Conservation (phyloP, 1,140 invertebrate genomes). For the Caerostris extrusa region DNA sequence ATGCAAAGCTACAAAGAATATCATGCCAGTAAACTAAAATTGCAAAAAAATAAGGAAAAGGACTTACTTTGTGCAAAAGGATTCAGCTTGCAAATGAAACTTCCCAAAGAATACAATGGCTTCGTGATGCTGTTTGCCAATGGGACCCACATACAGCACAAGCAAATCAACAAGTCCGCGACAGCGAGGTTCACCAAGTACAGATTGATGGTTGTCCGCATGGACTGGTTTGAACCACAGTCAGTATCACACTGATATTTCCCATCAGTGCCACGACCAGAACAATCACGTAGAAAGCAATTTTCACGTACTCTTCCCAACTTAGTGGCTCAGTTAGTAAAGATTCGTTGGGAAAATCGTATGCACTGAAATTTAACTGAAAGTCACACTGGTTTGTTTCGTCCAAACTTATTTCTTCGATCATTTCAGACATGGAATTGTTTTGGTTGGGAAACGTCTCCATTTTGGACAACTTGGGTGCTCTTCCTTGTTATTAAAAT, state of each 20-base stretch:
- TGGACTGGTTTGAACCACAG: conserved; percentile 82
- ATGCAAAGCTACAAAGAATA: too few species aligned
- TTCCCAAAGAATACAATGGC: conserved; percentile 81
- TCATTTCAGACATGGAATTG: neutral
- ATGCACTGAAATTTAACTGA: conserved; percentile 76
- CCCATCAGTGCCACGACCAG: conserved; percentile 82
- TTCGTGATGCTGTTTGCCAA: conserved; percentile 81
- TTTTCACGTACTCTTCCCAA: conserved; percentile 80
- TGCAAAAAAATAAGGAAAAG: neutral
- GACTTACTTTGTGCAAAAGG: conserved; percentile 83
- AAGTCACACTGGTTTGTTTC: conserved; percentile 78
- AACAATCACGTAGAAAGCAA: conserved; percentile 79
- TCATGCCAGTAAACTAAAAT: too few species aligned
- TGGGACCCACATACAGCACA: conserved; percentile 83
- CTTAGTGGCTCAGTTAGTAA: conserved; percentile 64
- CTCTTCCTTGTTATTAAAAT: neutral
- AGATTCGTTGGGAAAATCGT: conserved; percentile 76
- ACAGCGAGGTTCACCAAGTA: conserved; percentile 82
- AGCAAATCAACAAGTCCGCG: conserved; percentile 82
- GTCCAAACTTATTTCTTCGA: conserved; percentile 28
- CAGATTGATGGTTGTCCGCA: conserved; percentile 81
- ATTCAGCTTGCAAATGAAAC: conserved; percentile 83
- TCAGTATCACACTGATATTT: conserved; percentile 83
- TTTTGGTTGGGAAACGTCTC: neutral
- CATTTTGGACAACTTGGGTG: neutral